A percentile compares a stretch with the other conserved stretches of the same genome.
These are phyloP conservation scores for Sapayoa aenigma DNA, from an alignment of 2,113 vertebrate species.

Conservation along the genomic window DNA sequence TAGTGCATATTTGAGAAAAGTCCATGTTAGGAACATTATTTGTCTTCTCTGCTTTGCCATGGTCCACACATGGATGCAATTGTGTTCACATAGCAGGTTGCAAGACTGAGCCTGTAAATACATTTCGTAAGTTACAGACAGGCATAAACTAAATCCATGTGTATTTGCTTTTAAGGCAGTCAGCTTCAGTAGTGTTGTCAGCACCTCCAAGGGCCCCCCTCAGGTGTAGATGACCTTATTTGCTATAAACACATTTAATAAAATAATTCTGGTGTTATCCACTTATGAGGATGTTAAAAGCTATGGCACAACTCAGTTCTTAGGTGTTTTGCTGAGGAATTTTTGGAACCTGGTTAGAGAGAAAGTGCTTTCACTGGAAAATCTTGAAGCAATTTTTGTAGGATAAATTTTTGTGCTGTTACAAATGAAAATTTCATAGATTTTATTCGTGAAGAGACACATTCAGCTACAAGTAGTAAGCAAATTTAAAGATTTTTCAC, in stretches of 20 bases:
- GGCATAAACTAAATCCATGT: slow-evolving; percentile 71
- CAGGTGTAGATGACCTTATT: slow-evolving; percentile 39
- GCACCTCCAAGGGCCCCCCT: slow-evolving; percentile 45
- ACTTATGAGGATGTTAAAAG: slow-evolving; percentile 49
- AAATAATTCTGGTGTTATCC: slow-evolving; percentile 62
- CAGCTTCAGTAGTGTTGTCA: slow-evolving; percentile 67
- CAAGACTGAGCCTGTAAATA: slow-evolving; percentile 62
- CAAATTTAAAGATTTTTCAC: background rate
- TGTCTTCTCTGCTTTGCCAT: background rate
- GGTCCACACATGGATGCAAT: slow-evolving; percentile 70
- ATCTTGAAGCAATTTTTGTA: slow-evolving; percentile 26
- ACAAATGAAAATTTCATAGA: background rate
- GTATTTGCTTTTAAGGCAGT: slow-evolving; percentile 73
- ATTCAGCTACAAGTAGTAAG: background rate
- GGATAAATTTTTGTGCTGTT: background rate
- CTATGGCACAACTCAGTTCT: background rate
- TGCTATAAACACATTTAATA: slow-evolving; percentile 49
- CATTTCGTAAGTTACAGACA: slow-evolving; percentile 60
- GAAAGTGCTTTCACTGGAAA: background rate
- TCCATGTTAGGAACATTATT: background rate
- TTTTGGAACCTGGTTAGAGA: slow-evolving; percentile 23
- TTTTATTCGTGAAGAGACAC: background rate
- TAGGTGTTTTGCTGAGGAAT: background rate
- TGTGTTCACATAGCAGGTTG: slow-evolving; percentile 63
- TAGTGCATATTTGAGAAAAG: background rate